These are phyloP conservation scores for Poecilia velifera DNA, from an alignment of 2,797 vertebrate species.

Conservation along the genomic window DNA sequence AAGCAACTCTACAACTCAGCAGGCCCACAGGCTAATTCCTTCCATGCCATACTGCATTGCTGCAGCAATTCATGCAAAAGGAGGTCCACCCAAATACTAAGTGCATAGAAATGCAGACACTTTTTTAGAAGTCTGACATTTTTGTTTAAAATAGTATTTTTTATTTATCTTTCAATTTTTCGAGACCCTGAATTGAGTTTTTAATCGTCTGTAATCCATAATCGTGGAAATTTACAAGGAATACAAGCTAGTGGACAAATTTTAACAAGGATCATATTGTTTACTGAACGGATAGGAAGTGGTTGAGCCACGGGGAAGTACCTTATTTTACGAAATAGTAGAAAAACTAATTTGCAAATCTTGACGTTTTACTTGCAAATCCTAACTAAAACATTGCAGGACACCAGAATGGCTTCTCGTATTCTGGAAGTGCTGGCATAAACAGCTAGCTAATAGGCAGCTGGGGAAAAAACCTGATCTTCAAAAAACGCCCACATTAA, in stretches of 20 bases:
- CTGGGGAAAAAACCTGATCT: slow-evolving; percentile 28
- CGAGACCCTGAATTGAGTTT: neutral
- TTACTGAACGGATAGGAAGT: neutral
- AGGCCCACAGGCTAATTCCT: neutral
- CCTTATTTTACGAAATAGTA: neutral
- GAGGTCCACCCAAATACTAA: neutral
- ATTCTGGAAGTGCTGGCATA: slow-evolving; percentile 26
- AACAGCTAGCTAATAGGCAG: slow-evolving; percentile 10
- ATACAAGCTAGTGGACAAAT: neutral
- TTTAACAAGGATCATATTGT: neutral
- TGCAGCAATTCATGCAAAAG: neutral
- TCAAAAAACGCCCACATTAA: slow-evolving; percentile 47
- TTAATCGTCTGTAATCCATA: neutral
- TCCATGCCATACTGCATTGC: neutral
- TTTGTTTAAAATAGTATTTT: neutral
- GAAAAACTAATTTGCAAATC: slow-evolving; percentile 7
- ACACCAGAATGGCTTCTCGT: neutral
- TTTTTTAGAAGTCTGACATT: neutral
- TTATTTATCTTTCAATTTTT: neutral
- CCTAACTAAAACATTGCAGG: neutral
- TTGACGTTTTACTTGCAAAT: slow-evolving; percentile 1
- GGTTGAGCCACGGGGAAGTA: neutral
- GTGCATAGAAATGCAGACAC: neutral
- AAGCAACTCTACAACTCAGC: neutral
- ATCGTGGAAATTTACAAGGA: neutral